Percentiles rank a stretch among this genome's conserved stretches.
These are phyloP conservation scores for Diplogasteroides magnus DNA, from an alignment of 1,140 invertebrate genomes.

Conservation along the genomic window DNA sequence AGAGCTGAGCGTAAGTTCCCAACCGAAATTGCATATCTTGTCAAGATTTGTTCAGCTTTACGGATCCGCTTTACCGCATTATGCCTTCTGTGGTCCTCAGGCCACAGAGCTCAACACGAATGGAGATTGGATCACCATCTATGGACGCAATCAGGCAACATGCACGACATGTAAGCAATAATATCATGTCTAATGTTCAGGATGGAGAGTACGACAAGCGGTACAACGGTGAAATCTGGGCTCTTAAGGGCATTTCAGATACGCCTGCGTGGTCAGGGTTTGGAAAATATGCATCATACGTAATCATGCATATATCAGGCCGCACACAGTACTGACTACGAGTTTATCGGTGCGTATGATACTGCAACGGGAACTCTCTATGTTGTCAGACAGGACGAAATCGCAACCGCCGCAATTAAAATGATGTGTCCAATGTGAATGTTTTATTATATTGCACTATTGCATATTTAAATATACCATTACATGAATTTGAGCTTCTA, in stretches of 20 bases:
- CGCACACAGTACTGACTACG: neutral
- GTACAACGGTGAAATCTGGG: neutral
- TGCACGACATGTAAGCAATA: no score
- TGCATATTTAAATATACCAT: no score
- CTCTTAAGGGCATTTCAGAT: neutral
- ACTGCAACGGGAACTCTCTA: neutral
- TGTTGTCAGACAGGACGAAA: neutral
- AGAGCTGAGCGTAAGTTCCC: neutral
- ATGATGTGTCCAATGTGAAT: no score
- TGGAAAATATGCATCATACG: neutral
- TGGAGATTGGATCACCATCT: neutral
- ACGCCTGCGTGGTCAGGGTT: neutral
- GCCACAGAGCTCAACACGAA: neutral
- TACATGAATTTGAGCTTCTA: no score
- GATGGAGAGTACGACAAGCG: neutral
- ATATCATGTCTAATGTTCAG: neutral
- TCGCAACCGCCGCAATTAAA: no score
- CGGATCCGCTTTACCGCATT: neutral
- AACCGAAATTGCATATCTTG: neutral
- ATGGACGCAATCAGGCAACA: neutral
- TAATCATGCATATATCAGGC: neutral
- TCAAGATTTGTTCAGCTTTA: neutral
- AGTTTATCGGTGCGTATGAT: neutral
- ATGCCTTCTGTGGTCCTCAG: neutral
- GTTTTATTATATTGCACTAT: no score